Base-by-base conservation (phyloP, 2,888 invertebrate species). In the Leptinotarsa haldemani region DNA sequence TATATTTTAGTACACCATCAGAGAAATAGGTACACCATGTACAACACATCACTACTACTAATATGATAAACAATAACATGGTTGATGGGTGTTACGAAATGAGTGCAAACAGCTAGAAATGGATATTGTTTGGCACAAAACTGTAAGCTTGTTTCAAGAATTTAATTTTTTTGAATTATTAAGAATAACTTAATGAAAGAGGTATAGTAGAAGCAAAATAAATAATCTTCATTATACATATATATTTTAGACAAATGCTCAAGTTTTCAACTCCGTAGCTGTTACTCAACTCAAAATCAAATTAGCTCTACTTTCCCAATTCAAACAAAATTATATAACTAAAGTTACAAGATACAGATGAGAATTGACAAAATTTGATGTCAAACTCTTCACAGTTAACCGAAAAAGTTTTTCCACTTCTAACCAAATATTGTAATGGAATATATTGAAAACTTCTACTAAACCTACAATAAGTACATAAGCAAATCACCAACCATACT, bases 11-110 rank as follows among this genome's bases (percentile, higher is more conserved):
- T 85, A 85, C 85, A 85, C 83, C 82, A 83, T 86, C 85, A 86
- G 85, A 85, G 86, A 86, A 86, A 86, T 86, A 85, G 85, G 85
- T 86, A 87, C 86, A 86, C 84, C 86, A 86, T 85, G 72, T 86
- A 85, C 84, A 85, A 85, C 85, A 86, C 85, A 86, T 84, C 84
- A 84, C 86, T 86, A 86, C 85, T 87, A 86, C 85, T 86, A 86
- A 86, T 84, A 86, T 85, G 84, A 85, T 84, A 84, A 84, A 85
- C 82, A 83, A 84, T 84, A 84, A 84, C 84, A 84, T 84, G 81
- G 82, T 83, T 79, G 81, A 79, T 71, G 69, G 73, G 75, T 68
- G 68, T 74, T 74, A 74, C 67, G 71, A 77, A 79, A 78, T 70
- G 48, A 66, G 77, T 78, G 80, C 76, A 73, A 75, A 56, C 77